Base-by-base conservation (phyloP, 2,797 vertebrate genomes). In the Chromis chromis region DNA sequence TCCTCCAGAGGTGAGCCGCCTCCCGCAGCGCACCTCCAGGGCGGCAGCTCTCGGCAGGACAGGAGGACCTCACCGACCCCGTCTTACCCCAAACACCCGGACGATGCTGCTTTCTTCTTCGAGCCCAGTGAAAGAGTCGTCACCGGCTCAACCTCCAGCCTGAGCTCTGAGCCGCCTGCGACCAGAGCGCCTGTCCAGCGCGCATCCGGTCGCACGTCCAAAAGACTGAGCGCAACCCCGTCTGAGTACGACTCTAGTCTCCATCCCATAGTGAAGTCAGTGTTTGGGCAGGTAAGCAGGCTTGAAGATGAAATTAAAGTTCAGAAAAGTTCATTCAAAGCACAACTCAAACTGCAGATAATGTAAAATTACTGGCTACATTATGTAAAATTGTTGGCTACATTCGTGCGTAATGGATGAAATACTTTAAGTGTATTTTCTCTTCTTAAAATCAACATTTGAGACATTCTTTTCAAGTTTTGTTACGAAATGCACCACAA, bases 231-330 rank as follows among this genome's bases (percentile, higher is more conserved):
- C 74, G 67, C 80, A 6, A 93, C 91, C 36, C 28, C 65, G 81
- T 94, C 85, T 3, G 89, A 86, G 77, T 91, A 70, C 1, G 92
- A 85, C 87, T 95, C 94, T 75, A 95, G 75, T 78, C 95, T 98
- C 59, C 96, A 94, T 88, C 98, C 98, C 68, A 97, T 98, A 66
- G 96, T 98, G 68, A 97, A 96, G 93, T 97, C 97, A 24, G 97
- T 97, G 70, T 98, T 91, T 74, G 92, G 92, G 11, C 92, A 93
- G 89, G 92, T 93, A 85, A 83, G 88, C 13, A 22, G 9, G 4
- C 46, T 11, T 10, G 9, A 4, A 27, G 6, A 33, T 3, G 4
- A 42, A 21, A 39, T 44, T 25, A 0, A 67, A 63, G 42, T 63
- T 17, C 2, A 59, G 48, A 61, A 52, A 65, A 65, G 28, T 50